Percentiles rank a stretch among this genome's conserved stretches.
Evolutionary conservation across 2,113 vertebrate species (phyloP).

Genomic region (Cochlearius cochlearius): DNA sequence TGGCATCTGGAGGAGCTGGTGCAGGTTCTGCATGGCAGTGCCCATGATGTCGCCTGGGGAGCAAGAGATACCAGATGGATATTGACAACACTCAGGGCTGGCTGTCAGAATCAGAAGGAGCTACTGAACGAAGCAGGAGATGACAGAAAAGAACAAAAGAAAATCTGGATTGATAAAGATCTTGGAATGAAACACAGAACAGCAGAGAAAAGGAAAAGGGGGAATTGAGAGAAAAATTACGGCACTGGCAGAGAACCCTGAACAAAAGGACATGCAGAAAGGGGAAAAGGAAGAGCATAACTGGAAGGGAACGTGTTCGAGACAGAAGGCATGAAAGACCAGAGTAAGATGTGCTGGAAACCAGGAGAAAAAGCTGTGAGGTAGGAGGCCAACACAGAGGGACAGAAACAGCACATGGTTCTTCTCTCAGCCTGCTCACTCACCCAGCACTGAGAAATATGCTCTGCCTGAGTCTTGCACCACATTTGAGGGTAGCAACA

Average conservation of each 20-base stretch:
- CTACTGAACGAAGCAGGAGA: neutral
- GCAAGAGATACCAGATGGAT: neutral
- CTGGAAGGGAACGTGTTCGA: neutral
- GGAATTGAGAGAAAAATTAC: neutral
- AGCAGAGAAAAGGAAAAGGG: neutral
- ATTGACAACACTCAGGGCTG: neutral
- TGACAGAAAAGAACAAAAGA: neutral
- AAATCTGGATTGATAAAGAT: neutral
- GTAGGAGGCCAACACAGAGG: neutral
- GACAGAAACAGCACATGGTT: neutral
- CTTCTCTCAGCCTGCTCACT: neutral
- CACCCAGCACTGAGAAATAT: constrained; percentile 71
- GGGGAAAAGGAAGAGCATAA: neutral
- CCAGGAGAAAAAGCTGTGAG: neutral
- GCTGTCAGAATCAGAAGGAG: neutral
- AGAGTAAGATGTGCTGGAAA: neutral
- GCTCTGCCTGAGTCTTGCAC: constrained; percentile 71
- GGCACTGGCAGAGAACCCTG: neutral
- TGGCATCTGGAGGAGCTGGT: constrained; percentile 84
- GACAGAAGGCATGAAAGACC: neutral
- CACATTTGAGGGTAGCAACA: constrained; percentile 64
- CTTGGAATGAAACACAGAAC: neutral
- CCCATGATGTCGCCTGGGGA: constrained; percentile 85
- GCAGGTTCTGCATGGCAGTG: constrained; percentile 80
- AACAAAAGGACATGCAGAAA: neutral